phyloP scores from a whole-genome alignment of 2,113 vertebrate genomes.

The Progne subis region DNA sequence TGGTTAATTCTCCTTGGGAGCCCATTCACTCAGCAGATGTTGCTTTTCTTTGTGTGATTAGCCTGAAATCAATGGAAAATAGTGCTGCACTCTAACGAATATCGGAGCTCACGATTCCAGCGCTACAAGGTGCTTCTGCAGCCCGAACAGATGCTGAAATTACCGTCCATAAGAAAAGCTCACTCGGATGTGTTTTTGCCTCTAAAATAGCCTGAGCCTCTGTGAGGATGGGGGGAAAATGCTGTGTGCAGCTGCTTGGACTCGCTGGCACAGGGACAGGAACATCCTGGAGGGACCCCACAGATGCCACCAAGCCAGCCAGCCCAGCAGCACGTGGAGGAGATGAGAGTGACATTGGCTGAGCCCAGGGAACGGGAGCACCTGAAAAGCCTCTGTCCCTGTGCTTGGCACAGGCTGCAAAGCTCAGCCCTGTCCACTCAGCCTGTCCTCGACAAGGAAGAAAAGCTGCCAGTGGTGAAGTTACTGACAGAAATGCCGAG shows the following conservation, averaged over 20 bases:
- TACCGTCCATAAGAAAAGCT: rapidly evolving
- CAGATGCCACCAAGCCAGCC: rapidly evolving
- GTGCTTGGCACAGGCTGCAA: not conserved
- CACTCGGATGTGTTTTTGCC: rapidly evolving
- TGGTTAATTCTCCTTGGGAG: conserved; percentile 44
- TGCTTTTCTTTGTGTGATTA: conserved; percentile 53
- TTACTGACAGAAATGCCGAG: not conserved
- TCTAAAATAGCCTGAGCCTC: not conserved
- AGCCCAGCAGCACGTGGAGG: not conserved
- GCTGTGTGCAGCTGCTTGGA: not conserved
- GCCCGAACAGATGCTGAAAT: not conserved
- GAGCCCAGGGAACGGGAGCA: not conserved
- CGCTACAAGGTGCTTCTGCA: not conserved
- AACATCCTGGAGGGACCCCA: not conserved
- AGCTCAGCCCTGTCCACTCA: not conserved
- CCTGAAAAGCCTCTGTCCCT: not conserved
- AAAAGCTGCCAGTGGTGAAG: not conserved
- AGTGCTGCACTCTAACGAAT: conserved; percentile 20
- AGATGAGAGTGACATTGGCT: rapidly evolving
- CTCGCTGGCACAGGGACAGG: not conserved
- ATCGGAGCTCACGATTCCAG: not conserved
- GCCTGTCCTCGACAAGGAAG: rapidly evolving
- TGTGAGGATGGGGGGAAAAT: not conserved
- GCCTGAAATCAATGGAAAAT: conserved; percentile 30
- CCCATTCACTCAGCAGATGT: conserved; percentile 59